Evolutionary conservation across 2,113 vertebrate species (phyloP).

Genomic region (Trachemys scripta): DNA sequence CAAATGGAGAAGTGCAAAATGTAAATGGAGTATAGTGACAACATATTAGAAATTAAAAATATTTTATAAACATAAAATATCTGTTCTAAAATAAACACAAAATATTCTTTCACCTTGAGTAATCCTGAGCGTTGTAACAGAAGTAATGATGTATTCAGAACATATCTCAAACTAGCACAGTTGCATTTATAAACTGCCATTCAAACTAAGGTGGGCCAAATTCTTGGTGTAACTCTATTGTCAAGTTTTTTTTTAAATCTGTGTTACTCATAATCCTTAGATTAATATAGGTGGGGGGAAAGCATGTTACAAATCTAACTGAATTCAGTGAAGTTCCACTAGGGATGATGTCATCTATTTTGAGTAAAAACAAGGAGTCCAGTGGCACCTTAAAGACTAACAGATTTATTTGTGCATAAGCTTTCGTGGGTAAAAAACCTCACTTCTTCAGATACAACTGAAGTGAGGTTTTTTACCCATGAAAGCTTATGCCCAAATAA

Average conservation of each 20-base stretch:
- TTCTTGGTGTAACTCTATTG: neutral
- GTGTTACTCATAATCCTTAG: neutral
- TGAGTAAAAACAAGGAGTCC: too few species aligned
- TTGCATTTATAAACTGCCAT: neutral
- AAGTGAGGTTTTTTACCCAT: too few species aligned
- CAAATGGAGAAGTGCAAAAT: neutral
- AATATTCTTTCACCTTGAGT: neutral
- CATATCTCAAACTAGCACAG: neutral
- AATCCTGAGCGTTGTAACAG: neutral
- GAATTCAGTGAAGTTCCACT: neutral
- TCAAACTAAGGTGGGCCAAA: neutral
- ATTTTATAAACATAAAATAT: neutral
- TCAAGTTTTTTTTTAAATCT: neutral
- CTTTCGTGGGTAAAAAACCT: too few species aligned
- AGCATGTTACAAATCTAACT: neutral
- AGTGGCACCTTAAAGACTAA: too few species aligned
- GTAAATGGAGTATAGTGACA: neutral
- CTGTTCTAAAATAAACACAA: neutral
- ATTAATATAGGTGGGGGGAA: neutral
- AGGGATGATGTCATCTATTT: neutral
- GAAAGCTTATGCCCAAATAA: too few species aligned
- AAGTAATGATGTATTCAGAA: neutral
- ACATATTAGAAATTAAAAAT: neutral
- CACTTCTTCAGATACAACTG: too few species aligned
- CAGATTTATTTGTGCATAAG: too few species aligned